Base-by-base conservation (phyloP, 2,888 invertebrate species). In the Vesta saturnalis region DNA sequence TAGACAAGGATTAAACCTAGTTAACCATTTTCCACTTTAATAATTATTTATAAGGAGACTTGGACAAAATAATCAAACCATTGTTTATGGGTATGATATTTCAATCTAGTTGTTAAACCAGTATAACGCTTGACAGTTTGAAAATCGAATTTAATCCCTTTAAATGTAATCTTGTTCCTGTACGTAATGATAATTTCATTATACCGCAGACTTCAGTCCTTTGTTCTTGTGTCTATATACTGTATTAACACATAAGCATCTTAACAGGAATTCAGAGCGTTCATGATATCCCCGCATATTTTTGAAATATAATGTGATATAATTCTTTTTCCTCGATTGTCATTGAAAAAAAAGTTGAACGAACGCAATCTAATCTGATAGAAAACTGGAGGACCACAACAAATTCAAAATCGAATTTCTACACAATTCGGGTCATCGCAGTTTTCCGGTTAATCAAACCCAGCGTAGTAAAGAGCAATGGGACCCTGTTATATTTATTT, bases 401-500 rank as follows among this genome's bases (percentile, higher is more conserved):
- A 67, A 66, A 66, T 66, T 66, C 57, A 66, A 62, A 67, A 67
- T 67, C 58, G 62, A 62, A 62, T 30, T 30, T 52, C 43, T 47
- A 57, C 52, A 62, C 61, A 62, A 60, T 61, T 67, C 62, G 52
- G 67, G 52, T 61, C 58, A 54, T 59, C 59, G 60, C 64, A 68
- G 64, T 68, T 68, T 68, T 68, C 68, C 64, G 60, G 64, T 64
- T 64, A 68, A 68, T 68, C 68, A 63, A 63, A 52, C 62, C 64
- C 68, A 47, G 49, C 8, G 46, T 30, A 47, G 64, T 30, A 60
- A 39, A 66, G 67, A 66, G 57, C 64, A 65, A 62, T 47, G 58
- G 66, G 66, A 68, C 55, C 70, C 66, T 69, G 70, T 73, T 72
- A 73, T 73, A 73, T 73, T 73, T 73, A 71, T 73, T 72, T 71